Evolutionary conservation across 2,888 invertebrate genomes (phyloP).

Genomic region (Choreutis nemorana): DNA sequence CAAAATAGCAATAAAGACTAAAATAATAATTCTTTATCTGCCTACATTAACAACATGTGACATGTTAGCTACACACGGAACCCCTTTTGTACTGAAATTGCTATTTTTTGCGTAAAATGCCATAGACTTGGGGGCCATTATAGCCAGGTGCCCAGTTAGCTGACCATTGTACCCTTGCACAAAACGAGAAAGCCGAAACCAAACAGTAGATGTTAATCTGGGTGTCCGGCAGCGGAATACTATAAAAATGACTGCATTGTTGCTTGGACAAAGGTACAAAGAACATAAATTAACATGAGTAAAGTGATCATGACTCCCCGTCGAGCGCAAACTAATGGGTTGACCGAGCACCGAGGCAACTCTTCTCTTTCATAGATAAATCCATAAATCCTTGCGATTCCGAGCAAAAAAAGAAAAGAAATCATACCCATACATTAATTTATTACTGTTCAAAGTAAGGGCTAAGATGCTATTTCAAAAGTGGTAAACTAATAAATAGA

Average conservation of each 20-base stretch:
- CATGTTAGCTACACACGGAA: slow-evolving; percentile 8
- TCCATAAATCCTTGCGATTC: too few species aligned
- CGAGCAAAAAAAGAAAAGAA: too few species aligned
- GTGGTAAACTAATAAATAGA: too few species aligned
- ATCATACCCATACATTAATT: too few species aligned
- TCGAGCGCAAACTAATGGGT: slow-evolving; percentile 52
- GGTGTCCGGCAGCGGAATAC: slow-evolving; percentile 57
- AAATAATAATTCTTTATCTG: too few species aligned
- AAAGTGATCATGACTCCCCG: slow-evolving; percentile 62
- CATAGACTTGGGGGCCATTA: slow-evolving; percentile 32
- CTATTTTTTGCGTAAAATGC: slow-evolving; percentile 23
- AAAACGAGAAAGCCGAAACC: slow-evolving; percentile 58
- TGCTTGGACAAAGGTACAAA: slow-evolving; percentile 51
- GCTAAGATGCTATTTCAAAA: too few species aligned
- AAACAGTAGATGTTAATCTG: slow-evolving; percentile 58
- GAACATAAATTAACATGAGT: slow-evolving; percentile 64
- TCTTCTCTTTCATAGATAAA: too few species aligned
- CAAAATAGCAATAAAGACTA: too few species aligned
- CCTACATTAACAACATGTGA: too few species aligned
- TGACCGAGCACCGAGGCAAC: slow-evolving; percentile 33
- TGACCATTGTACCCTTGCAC: slow-evolving; percentile 49
- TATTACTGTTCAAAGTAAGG: too few species aligned
- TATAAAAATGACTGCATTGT: slow-evolving; percentile 54
- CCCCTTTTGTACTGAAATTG: slow-evolving; percentile 19
- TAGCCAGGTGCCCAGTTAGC: slow-evolving; percentile 51